A percentile compares a stretch with the other conserved stretches of the same genome.
phyloP scores from a whole-genome alignment of 1,140 invertebrate species.

The Elymnias hypermnestra region DNA sequence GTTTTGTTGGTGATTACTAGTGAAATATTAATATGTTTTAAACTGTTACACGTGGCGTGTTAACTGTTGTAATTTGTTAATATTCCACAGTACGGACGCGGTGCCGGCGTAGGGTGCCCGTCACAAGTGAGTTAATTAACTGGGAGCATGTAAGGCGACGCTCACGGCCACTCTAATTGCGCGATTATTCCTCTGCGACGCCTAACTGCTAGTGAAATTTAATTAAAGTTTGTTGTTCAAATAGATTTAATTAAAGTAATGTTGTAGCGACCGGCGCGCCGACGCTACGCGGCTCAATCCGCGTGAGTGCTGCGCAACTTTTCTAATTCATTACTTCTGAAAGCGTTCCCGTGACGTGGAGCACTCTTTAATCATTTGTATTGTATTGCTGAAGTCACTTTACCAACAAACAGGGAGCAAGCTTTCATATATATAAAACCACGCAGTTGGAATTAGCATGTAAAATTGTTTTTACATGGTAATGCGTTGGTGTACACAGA shows the following conservation, averaged over 20 bases:
- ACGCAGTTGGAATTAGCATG: too few relatives aligned
- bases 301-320: slow-evolving; percentile 73
- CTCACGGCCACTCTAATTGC: slow-evolving; percentile 74
- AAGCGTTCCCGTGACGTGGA: slow-evolving; percentile 72
- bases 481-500: too few relatives aligned
- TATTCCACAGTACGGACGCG: neutral
- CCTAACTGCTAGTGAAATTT: slow-evolving; percentile 75
- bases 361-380: slow-evolving; percentile 75
- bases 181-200: slow-evolving; percentile 75
- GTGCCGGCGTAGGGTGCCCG: slow-evolving; percentile 18
- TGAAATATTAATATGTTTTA: too few relatives aligned
- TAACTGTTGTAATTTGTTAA: slow-evolving; percentile 13
- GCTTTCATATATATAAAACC: too few relatives aligned
- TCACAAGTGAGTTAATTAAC: slow-evolving; percentile 70
- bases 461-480: too few relatives aligned
- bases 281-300: slow-evolving; percentile 66
- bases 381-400: slow-evolving; percentile 64
- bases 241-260: slow-evolving; percentile 77
- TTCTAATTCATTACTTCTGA: slow-evolving; percentile 76
- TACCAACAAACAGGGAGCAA: too few relatives aligned
- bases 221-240: slow-evolving; percentile 76
- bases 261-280: slow-evolving; percentile 64
- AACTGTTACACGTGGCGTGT: slow-evolving; percentile 16
- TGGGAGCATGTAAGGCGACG: slow-evolving; percentile 71
- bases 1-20: too few relatives aligned